Conservation (phyloP, 1,140 invertebrate genomes). For the Drosophila persimilis region DNA sequence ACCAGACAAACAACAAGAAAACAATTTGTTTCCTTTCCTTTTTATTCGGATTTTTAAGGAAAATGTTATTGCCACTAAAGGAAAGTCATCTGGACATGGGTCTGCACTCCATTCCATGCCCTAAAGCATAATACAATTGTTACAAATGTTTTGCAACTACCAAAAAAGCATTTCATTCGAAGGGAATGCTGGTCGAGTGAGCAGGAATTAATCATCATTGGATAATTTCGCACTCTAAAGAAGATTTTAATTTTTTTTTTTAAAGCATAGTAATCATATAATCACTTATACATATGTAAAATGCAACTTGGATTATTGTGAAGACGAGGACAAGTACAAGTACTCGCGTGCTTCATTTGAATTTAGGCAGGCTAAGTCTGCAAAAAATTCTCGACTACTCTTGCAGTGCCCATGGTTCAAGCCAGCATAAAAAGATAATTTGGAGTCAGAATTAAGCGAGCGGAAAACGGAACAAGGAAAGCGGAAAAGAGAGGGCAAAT, state of each 20-base stretch:
- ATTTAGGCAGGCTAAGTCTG: constrained; percentile 32
- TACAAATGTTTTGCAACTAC: constrained; percentile 41
- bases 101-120: constrained; percentile 37
- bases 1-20: constrained; percentile 45
- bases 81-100: constrained; percentile 30
- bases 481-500: background rate
- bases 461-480: constrained; percentile 44
- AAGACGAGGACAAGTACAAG: too few relatives aligned
- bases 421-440: constrained; percentile 49
- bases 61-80: constrained; percentile 60
- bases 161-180: constrained; percentile 24
- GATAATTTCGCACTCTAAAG: background rate
- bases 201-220: background rate
- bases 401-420: constrained; percentile 46
- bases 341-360: constrained; percentile 24
- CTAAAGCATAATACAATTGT: constrained; percentile 43
- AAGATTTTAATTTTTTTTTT: too few relatives aligned
- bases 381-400: constrained; percentile 36
- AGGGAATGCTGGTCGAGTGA: background rate
- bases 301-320: too few relatives aligned
- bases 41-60: constrained; percentile 54
- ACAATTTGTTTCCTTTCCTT: constrained; percentile 38
- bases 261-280: too few relatives aligned
- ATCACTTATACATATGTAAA: too few relatives aligned
- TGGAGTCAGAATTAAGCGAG: constrained; percentile 45